Percentiles rank a stretch among this genome's conserved stretches.
Conservation (phyloP, 2,797 vertebrate species). For the Cuculus canorus region DNA sequence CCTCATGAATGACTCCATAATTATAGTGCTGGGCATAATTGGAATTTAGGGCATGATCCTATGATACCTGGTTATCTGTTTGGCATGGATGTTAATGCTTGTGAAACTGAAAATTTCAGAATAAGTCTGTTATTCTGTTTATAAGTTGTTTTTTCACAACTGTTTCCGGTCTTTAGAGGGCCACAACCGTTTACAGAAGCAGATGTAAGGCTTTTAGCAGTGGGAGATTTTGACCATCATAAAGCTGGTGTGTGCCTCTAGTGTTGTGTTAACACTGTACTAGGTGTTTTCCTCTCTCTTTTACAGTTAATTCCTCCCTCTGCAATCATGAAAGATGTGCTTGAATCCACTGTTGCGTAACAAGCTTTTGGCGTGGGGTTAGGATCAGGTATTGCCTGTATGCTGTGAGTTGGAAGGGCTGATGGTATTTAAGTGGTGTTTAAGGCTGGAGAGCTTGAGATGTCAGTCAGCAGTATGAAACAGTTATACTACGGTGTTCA, state of each 20-base stretch:
- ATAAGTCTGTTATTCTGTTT: background rate
- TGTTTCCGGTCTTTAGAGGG: background rate
- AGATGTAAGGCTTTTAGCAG: background rate
- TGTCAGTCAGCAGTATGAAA: background rate
- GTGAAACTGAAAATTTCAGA: background rate
- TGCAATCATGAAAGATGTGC: background rate
- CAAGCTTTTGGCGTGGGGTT: background rate
- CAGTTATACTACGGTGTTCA: accelerated
- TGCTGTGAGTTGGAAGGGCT: background rate
- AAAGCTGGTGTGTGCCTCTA: background rate
- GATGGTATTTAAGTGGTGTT: background rate
- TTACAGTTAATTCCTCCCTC: background rate
- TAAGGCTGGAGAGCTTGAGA: background rate
- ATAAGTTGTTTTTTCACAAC: background rate
- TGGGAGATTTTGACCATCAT: background rate
- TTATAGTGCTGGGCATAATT: background rate
- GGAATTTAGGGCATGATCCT: background rate
- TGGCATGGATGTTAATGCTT: background rate
- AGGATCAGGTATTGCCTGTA: background rate
- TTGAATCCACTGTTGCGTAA: background rate
- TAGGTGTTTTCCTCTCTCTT: background rate
- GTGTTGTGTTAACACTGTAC: background rate
- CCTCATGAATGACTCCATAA: background rate
- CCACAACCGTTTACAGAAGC: background rate
- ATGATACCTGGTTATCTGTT: background rate